These are phyloP conservation scores for Schizopygopsis malacanthus DNA, from an alignment of 2,797 vertebrate genomes.

Conservation along the genomic window DNA sequence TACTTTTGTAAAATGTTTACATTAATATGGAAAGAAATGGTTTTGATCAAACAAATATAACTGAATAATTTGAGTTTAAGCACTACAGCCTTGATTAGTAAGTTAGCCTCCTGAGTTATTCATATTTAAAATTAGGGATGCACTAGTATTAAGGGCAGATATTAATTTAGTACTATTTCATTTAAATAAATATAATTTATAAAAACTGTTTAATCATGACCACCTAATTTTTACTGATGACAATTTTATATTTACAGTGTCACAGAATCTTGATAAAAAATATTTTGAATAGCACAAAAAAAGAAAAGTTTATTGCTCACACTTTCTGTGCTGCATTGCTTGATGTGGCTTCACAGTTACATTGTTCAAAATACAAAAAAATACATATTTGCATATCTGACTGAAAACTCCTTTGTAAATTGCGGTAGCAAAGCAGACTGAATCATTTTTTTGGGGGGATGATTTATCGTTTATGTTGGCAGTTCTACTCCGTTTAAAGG, in stretches of 20 bases:
- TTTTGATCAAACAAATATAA: background rate
- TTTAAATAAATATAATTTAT: background rate
- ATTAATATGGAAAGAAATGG: background rate
- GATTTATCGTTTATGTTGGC: constrained; percentile 11
- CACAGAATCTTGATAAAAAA: background rate
- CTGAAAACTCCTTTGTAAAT: constrained; percentile 9
- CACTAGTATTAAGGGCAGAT: background rate
- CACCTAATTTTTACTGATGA: background rate
- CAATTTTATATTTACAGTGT: background rate
- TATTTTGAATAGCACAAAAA: no score
- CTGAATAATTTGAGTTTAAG: background rate
- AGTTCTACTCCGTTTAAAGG: constrained; percentile 14
- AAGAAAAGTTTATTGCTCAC: background rate
- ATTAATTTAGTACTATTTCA: background rate
- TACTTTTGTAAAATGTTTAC: background rate
- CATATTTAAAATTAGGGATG: background rate
- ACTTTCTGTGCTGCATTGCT: background rate
- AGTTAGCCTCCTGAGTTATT: background rate
- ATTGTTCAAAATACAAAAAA: background rate
- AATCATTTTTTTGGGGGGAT: background rate
- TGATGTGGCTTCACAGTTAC: constrained; percentile 23
- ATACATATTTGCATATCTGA: background rate
- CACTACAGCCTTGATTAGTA: background rate
- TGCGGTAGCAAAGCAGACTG: background rate
- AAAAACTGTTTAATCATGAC: background rate